Base-by-base conservation (phyloP, 2,797 vertebrate species). In the Otolemur crassicaudatus region DNA sequence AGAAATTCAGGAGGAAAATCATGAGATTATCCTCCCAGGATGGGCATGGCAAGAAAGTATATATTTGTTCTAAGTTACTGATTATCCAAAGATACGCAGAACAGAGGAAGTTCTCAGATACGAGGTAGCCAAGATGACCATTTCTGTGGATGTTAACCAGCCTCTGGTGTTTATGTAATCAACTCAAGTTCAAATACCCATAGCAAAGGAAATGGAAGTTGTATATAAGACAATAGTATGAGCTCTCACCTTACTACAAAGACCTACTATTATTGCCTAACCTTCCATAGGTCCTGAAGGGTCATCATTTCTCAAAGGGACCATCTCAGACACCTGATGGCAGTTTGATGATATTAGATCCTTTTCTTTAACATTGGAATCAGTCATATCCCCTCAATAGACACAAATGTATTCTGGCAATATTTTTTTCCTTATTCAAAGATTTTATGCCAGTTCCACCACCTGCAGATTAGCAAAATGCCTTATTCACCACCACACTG, bases 221-320 rank as follows among this genome's bases (percentile, higher is more conserved):
- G 67, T 23, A 19, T 70, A 43, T 82, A 31, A 86, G n/a, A 77
- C 25, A 87, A 77, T 10, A 88, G 23, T 37, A 77, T 79, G 17
- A 85, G 46, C 11, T 82, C 34, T 88, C 53, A 53, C 31, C 37
- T 95, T 37, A 83, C 53, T 37, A 61, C 29, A 88, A 60, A 20
- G 56, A n/a, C 6, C 25, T 75, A 4, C n/a, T 29, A 13, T 81
- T 72, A 80, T 7, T 87, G 16, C 43, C 20, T 79, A 92, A 80
- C 10, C 29, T 69, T 69, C 27, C 67, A 65, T 5, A 87, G 49
- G 27, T 12, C n/a, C 65, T 60, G 8, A 29, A 13, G 40, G 49
- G 56, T 53, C 37, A 88, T 90, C 37, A 75, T 20, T 61, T 91
- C 76, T 96, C 87, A 91, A 79, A 70, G 31, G 72, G 29, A 46